phyloP scores from a whole-genome alignment of 1,140 invertebrate genomes.

The Hycleus phaleratus region DNA sequence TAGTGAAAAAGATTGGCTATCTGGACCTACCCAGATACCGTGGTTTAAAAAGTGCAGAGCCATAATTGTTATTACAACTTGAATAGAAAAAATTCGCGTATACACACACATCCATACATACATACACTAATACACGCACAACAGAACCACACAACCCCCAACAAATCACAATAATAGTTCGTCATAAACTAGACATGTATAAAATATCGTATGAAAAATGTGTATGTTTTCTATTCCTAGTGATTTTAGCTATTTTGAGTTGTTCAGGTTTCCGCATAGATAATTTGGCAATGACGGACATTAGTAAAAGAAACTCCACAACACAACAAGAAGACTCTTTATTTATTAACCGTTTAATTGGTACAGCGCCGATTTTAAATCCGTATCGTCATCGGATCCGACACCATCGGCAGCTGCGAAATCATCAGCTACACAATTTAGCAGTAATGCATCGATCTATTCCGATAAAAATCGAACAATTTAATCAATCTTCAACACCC shows the following conservation, averaged over 20 bases:
- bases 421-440: not conserved
- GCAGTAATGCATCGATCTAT: not conserved
- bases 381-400: conserved; percentile 7
- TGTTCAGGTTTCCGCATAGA: conserved; percentile 41
- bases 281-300: conserved; percentile 31
- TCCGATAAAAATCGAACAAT: not conserved
- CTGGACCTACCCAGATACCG: conserved; percentile 31
- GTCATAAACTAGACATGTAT: conserved; percentile 36
- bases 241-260: conserved; percentile 38
- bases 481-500: not conserved
- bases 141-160: not conserved
- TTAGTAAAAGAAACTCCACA: conserved; percentile 31
- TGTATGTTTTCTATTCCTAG: conserved; percentile 40
- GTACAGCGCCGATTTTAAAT: not conserved
- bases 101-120: not conserved
- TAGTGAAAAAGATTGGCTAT: conserved; percentile 1
- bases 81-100: not conserved
- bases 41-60: conserved; percentile 9
- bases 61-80: conserved; percentile 13
- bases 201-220: conserved; percentile 39
- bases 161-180: not conserved
- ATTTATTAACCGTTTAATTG: too few species aligned
- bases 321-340: not conserved
- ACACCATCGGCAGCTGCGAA: conserved; percentile 14
- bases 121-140: too few species aligned